Base-by-base conservation (phyloP, 2,113 vertebrate species). In the Porphyrio hochstetteri region DNA sequence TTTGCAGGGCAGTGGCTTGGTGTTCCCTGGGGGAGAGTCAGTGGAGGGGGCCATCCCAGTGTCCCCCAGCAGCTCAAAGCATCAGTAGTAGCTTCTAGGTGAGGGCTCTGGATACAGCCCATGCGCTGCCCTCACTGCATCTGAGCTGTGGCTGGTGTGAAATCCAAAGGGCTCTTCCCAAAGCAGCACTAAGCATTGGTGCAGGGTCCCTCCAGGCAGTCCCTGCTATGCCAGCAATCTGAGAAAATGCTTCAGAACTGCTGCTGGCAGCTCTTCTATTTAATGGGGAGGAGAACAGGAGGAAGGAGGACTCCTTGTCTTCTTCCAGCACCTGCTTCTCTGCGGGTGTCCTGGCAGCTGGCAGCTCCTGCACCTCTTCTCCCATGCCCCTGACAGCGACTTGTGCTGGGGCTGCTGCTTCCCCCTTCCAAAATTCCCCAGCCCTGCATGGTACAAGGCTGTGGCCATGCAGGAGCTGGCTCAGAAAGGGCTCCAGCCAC, bases 281-380 rank as follows among this genome's bases (percentile, higher is more conserved):
- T 71, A 74, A 48, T 4, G 2, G 10, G 20, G 65, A 75, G n/a
- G 46, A 77, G 31, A 86, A 25, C 1, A 2, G 28, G 80, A 90
- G 23, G 57, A 68, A 84, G 72, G 67, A 61, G 24, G 33, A 11
- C 44, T 88, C 40, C 12, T 74, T 24, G 16, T 53, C 44, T 44
- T 60, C 1, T 5, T 63, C 3, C 5, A 20, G n/a, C 52, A 5
- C 36, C 82, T n/a, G 11, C 21, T 53, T 60, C 35, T 46, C 3
- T 0, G 0, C 0, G 0, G 13, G 13, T 50, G 69, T 63, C 74
- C 85, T 14, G 55, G 59, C 29, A 79, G 88, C 10, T 0, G 0
- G 16, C 38, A 88, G 27, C 27, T 16, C n/a, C 56, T 2, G 1
- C 31, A 55, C 1, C 60, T 74, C 63, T 21, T 57, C 53, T 74